These are phyloP conservation scores for Suillia variegata DNA, from an alignment of 2,888 invertebrate genomes.

Conservation along the genomic window DNA sequence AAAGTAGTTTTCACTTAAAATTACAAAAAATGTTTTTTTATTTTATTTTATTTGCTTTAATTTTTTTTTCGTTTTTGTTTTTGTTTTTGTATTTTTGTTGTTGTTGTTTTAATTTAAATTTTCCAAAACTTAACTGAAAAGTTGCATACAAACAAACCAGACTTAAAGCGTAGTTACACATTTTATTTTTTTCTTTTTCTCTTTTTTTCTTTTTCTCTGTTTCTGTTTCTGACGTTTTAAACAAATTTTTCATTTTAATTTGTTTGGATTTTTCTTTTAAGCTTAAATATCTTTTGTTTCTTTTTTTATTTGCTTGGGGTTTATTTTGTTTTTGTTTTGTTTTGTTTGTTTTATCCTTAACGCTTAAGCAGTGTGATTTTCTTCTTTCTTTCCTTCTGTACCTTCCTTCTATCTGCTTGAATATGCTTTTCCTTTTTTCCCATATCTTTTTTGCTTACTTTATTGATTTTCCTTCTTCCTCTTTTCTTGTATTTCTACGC, in stretches of 20 bases:
- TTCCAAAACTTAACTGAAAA: not conserved
- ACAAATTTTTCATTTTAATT: not conserved
- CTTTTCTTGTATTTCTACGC: not conserved
- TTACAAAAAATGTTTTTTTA: too few relatives aligned
- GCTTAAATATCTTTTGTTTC: not conserved
- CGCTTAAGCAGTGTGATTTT: too few relatives aligned
- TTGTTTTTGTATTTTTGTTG: too few relatives aligned
- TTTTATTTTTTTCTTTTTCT: too few relatives aligned
- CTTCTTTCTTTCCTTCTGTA: too few relatives aligned
- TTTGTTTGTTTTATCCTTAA: not conserved
- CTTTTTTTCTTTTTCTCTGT: not conserved
- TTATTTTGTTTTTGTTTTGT: not conserved
- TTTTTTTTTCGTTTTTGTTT: too few relatives aligned
- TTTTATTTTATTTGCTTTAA: too few relatives aligned
- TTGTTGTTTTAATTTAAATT: not conserved
- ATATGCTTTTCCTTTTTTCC: not conserved
- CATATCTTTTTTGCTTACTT: too few relatives aligned
- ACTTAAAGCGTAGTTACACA: too few relatives aligned
- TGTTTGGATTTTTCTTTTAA: not conserved
- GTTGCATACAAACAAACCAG: too few relatives aligned
- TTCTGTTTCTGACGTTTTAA: not conserved
- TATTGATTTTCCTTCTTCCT: not conserved
- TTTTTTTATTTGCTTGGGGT: constrained; percentile 23
- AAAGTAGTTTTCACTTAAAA: too few relatives aligned
- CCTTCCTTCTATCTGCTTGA: not conserved